These are phyloP conservation scores for Barbus barbus DNA, from an alignment of 2,113 vertebrate species.

Conservation along the genomic window DNA sequence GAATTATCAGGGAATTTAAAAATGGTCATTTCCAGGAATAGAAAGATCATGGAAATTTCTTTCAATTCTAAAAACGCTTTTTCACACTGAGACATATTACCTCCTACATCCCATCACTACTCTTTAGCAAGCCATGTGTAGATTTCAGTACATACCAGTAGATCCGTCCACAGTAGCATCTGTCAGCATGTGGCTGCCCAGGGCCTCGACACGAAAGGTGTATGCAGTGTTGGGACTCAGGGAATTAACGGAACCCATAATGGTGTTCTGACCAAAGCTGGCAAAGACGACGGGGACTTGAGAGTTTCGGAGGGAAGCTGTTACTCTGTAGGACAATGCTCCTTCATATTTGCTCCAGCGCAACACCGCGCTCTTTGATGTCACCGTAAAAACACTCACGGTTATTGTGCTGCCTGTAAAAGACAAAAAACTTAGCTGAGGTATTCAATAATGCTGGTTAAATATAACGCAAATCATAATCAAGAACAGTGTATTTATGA, in stretches of 20 bases:
- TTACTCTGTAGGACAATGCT: constrained; percentile 75
- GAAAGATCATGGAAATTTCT: background rate
- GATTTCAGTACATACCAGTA: constrained; percentile 67
- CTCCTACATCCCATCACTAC: background rate
- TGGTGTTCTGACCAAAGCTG: constrained; percentile 69
- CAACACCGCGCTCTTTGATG: constrained; percentile 72
- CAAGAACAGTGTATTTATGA: background rate
- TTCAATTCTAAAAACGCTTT: background rate
- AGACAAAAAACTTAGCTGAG: background rate
- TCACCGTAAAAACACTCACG: constrained; percentile 63
- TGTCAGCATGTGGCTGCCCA: constrained; percentile 64
- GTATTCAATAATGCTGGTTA: background rate
- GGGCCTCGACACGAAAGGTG: constrained; percentile 68
- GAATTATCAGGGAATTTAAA: background rate
- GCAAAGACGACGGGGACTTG: constrained; percentile 56
- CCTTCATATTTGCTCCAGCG: constrained; percentile 68
- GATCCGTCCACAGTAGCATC: constrained; percentile 50
- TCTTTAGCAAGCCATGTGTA: background rate
- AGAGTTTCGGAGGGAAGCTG: constrained; percentile 59
- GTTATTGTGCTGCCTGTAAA: constrained; percentile 57
- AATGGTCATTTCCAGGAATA: too few relatives aligned
- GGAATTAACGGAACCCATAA: constrained; percentile 73
- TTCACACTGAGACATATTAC: too few relatives aligned
- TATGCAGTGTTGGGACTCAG: constrained; percentile 70
- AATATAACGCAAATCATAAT: background rate